Conservation (phyloP, 1,140 invertebrate species). For the Drosophila obscura region DNA sequence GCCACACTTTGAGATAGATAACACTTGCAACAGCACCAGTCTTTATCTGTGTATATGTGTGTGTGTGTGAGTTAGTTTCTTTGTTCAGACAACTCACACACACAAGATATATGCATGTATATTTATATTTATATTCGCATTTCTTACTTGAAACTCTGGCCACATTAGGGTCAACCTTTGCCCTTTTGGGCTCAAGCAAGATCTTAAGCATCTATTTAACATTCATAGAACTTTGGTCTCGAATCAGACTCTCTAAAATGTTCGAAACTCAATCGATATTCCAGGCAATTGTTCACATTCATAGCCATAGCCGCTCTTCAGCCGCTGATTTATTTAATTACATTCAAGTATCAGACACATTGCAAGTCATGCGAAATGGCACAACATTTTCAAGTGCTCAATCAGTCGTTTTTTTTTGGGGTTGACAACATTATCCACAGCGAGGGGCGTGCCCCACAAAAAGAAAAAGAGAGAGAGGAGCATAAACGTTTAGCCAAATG, state of each 20-base stretch:
- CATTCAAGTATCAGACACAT: constrained; percentile 3
- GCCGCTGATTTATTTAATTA: constrained; percentile 38
- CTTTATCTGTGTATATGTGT: constrained; percentile 5
- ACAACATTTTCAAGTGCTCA: constrained; percentile 25
- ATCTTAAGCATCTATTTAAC: no score
- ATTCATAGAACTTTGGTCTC: constrained; percentile 5
- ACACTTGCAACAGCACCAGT: not conserved
- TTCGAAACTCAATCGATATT: no score
- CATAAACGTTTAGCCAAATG: constrained; percentile 50
- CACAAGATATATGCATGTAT: constrained; percentile 1
- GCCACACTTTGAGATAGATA: constrained; percentile 39
- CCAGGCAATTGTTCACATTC: not conserved
- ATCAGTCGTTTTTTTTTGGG: constrained; percentile 20
- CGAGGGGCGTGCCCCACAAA: no score
- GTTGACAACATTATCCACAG: constrained; percentile 32
- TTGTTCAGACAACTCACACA: constrained; percentile 21
- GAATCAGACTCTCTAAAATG: not conserved
- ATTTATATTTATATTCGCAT: not conserved
- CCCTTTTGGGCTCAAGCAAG: no score
- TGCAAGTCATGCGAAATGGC: constrained; percentile 5
- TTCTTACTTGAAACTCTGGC: not conserved
- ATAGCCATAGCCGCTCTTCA: constrained; percentile 1
- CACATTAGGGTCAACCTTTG: not conserved
- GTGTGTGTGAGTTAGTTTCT: constrained; percentile 34
- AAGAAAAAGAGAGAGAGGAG: not conserved